Evolutionary conservation across 2,797 vertebrate genomes (phyloP), one percentile per base, ranked within the genome.

Genomic region (Synanceia verrucosa): DNA sequence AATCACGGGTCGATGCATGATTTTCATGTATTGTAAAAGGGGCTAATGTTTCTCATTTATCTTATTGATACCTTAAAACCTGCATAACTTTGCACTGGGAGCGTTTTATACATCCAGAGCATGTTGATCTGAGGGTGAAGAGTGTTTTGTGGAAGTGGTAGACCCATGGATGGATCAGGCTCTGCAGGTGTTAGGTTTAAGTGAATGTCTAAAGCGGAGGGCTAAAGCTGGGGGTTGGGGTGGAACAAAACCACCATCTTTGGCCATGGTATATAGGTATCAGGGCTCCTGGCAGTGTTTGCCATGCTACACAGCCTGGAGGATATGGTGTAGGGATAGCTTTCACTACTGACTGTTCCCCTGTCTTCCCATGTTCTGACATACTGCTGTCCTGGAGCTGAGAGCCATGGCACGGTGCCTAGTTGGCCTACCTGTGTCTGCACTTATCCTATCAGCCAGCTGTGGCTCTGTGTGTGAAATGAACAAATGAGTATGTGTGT

Each of bases 371-470:
- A 57, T 78, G 68, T 77, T 75, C 57, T 31, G 81, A 88, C 79
- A 79, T 65, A 65, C 73, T 44, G 9, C 71, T 79, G 73, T 70
- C 78, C 79, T 19, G 82, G 72, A 88, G 86, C 83, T 66, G 21
- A 52, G 73, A 81, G 73, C 63, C 33, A 59, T 85, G 84, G 84
- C 84, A 79, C 18, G 0, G 59, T 73, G 80, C 85, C 78, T 69
- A 43, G 77, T 79, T 83, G 83, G 84, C 81, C 84, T 89, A 88
- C 86, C 88, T 89, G 79, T 65, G 70, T 86, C 86, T 89, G 81
- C 64, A 68, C 81, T 86, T 86, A 89, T 91, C 81, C 88, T 63
- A 62, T 79, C 86, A 89, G 76, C 73, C 83, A 78, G 84, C 81
- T 76, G 82, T 73, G 79, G 80, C 63, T 60, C 58, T 56, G 66